Base-by-base conservation (phyloP, 2,797 vertebrate genomes). In the Betta splendens region DNA sequence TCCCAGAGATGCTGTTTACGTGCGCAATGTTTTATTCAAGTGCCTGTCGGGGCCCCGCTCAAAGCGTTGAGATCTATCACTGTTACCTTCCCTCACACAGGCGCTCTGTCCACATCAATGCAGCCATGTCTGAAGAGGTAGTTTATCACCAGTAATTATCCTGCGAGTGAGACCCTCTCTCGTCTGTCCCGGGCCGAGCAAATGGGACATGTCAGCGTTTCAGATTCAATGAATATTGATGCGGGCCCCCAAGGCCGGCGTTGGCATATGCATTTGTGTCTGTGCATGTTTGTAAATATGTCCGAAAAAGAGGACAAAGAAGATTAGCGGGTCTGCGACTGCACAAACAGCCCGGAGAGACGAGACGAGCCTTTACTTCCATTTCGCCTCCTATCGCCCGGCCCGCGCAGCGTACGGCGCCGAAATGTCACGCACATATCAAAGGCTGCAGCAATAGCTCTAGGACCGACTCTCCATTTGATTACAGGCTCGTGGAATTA, bases 61-160 rank as follows among this genome's bases (percentile, higher is more conserved):
- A 72, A 80, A 85, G 71, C 80, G 75, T 85, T 75, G 33, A 80
- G 70, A 85, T 90, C 77, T 72, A 81, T 88, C 88, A 88, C 68
- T 81, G 81, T 72, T 83, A 38, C 66, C 55, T 85, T 78, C 66
- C 29, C 18, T 85, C 51, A 81, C 48, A 64, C 64, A 76, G 75
- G 74, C 21, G 22, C 58, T 81, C 50, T 9, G 65, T 87, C 69
- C 57, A 68, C 74, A 86, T 89, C 85, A 83, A 83, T 83, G 82
- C 52, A 67, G 60, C 65, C 12, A 37, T 9, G 53, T 80, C 60
- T 78, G 69, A 83, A 75, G 49, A 60, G 56, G 56, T 76, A 80
- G 77, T 89, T 88, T 77, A 85, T 88, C 86, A 83, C 74, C 62
- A 28, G 76, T 71, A 85, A 80, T 87, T 89, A 85, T 73, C 73